Evolutionary conservation across 2,113 vertebrate genomes (phyloP).

Genomic region (Megaleporinus macrocephalus): DNA sequence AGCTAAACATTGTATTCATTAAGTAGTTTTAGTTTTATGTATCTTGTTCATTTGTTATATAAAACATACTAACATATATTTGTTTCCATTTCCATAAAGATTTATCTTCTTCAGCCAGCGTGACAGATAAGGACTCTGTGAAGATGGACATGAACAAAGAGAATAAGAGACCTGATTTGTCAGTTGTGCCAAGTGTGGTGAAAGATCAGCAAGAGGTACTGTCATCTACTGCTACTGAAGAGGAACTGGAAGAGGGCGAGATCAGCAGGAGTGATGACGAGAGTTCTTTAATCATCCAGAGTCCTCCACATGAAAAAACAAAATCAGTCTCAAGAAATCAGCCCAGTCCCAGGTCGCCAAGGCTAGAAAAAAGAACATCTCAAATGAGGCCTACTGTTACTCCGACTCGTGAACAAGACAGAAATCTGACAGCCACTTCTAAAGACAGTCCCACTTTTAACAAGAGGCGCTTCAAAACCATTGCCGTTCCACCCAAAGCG

Average conservation of each 20-base stretch:
- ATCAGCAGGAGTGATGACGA: conserved; percentile 86
- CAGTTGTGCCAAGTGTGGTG: conserved; percentile 64
- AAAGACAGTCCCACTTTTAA: conserved; percentile 62
- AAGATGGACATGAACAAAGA: conserved; percentile 90
- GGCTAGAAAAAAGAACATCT: conserved; percentile 39
- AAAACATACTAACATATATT: not conserved
- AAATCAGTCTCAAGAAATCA: conserved; percentile 55
- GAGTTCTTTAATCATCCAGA: conserved; percentile 58
- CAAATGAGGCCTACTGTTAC: conserved; percentile 41
- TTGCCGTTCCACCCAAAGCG: conserved; percentile 68
- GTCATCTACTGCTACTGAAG: conserved; percentile 53
- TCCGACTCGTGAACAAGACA: conserved; percentile 44
- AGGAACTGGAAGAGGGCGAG: conserved; percentile 92
- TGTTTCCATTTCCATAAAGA: conserved; percentile 62
- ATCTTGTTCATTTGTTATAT: not conserved
- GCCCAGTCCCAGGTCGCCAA: conserved; percentile 57
- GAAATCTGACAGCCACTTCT: not conserved
- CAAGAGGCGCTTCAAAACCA: conserved; percentile 74
- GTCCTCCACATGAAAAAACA: conserved; percentile 61
- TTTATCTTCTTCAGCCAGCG: conserved; percentile 56
- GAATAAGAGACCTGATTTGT: conserved; percentile 85
- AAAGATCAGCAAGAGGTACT: conserved; percentile 44
- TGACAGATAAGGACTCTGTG: conserved; percentile 53
- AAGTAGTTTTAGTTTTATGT: no score
- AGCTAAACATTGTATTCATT: not conserved